Percentiles rank a stretch among this genome's conserved stretches.
These are phyloP conservation scores for Leptura quadrifasciata DNA, from an alignment of 2,888 invertebrate genomes.

Conservation along the genomic window DNA sequence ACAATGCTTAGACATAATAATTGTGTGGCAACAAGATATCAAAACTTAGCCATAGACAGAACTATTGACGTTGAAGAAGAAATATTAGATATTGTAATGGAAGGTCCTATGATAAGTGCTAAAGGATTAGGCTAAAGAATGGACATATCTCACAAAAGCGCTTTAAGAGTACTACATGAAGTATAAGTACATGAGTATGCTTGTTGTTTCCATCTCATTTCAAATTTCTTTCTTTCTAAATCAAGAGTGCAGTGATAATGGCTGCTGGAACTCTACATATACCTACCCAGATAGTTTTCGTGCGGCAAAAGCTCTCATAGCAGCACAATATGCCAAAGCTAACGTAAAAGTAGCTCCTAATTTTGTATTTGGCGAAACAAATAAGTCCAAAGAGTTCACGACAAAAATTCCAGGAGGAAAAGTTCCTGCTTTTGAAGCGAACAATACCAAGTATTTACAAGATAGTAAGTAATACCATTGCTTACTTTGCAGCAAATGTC, in stretches of 20 bases:
- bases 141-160: too few species aligned
- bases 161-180: too few species aligned
- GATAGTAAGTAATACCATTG: conserved; percentile 99
- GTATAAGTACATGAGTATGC: too few species aligned
- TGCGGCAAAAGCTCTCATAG: conserved; percentile 97
- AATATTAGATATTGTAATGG: too few species aligned
- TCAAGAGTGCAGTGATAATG: conserved; percentile 75
- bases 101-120: too few species aligned
- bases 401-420: conserved; percentile 98
- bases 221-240: conserved; percentile 33
- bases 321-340: conserved; percentile 96
- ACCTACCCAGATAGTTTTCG: conserved; percentile 99
- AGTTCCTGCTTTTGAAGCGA: conserved; percentile 97
- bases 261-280: conserved; percentile 93
- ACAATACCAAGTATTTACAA: conserved; percentile 89
- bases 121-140: too few species aligned
- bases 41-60: too few species aligned
- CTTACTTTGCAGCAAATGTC: conserved; percentile 90
- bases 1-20: too few species aligned
- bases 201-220: not conserved
- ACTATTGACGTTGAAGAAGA: too few species aligned
- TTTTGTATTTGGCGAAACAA: conserved; percentile 96
- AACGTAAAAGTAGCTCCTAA: conserved; percentile 87
- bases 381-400: conserved; percentile 89
- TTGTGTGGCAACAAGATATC: too few species aligned